Conservation (phyloP, 2,797 vertebrate genomes). For the Halcyon smyrnensis region DNA sequence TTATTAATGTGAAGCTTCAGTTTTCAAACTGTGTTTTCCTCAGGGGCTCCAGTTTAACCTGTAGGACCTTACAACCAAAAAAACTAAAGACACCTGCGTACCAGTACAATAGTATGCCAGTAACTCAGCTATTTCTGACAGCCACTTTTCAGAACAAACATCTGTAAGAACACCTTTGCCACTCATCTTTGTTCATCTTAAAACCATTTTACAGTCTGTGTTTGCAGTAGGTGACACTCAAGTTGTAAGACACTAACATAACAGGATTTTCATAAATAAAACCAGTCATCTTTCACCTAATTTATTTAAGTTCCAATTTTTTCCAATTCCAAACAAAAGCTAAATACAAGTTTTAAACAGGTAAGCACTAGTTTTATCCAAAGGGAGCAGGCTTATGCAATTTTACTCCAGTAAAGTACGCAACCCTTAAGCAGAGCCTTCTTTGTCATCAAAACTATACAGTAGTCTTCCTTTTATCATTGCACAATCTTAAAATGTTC, state of each 20-base stretch:
- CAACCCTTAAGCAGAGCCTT: slow-evolving; percentile 84
- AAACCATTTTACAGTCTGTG: background rate
- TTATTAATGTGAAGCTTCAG: background rate
- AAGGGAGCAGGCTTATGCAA: slow-evolving; percentile 87
- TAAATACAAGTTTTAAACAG: slow-evolving; percentile 88
- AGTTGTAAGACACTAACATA: background rate
- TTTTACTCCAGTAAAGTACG: slow-evolving; percentile 86
- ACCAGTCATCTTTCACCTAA: slow-evolving; percentile 79
- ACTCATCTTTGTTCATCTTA: background rate
- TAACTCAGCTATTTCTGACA: background rate
- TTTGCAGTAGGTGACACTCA: background rate
- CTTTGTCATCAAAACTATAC: slow-evolving; percentile 87
- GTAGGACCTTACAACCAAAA: background rate
- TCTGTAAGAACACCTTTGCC: background rate
- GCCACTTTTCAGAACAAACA: background rate
- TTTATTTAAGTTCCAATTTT: slow-evolving; percentile 86
- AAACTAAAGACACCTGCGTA: background rate
- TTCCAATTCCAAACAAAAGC: slow-evolving; percentile 89
- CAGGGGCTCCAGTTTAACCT: background rate
- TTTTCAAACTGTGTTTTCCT: background rate
- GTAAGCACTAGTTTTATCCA: slow-evolving; percentile 87
- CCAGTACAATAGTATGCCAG: background rate
- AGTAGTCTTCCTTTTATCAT: slow-evolving; percentile 85
- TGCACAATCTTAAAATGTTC: slow-evolving; percentile 81
- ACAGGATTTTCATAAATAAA: background rate